Percentiles rank a stretch among this genome's conserved stretches.
phyloP scores from a whole-genome alignment of 2,113 vertebrate species.

The Petrocephalus microphthalmus region DNA sequence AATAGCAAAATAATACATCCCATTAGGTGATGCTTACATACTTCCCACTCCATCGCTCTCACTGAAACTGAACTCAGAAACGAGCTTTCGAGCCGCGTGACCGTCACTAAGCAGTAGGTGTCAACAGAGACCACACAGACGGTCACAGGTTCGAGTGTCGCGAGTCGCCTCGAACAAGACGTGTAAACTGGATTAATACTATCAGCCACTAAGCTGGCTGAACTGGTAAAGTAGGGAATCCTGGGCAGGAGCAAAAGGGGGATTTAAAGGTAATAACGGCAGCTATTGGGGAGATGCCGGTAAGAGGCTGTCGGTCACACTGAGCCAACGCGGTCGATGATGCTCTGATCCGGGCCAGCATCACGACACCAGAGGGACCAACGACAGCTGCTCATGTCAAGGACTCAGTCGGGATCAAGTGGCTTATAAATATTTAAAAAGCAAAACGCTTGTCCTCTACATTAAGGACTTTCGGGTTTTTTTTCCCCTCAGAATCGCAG shows the following conservation, averaged over 20 bases:
- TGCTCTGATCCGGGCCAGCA: background rate
- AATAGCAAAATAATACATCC: background rate
- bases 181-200: background rate
- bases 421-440: conserved; percentile 65
- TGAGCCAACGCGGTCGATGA: background rate
- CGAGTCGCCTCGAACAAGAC: background rate
- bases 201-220: background rate
- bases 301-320: background rate
- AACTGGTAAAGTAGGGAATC: background rate
- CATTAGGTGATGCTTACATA: background rate
- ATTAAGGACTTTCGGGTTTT: conserved; percentile 52
- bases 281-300: background rate
- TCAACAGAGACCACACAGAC: background rate
- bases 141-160: background rate
- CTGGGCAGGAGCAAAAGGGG: background rate
- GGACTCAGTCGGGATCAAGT: conserved; percentile 55
- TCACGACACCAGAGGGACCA: conserved; percentile 41
- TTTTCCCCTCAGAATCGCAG: conserved; percentile 17
- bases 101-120: background rate
- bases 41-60: background rate
- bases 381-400: conserved; percentile 31
- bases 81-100: background rate
- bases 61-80: background rate
- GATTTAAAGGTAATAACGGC: background rate
- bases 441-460: conserved; percentile 41